Evolutionary conservation across 2,888 invertebrate genomes (phyloP), one percentile per base, ranked within the genome.

Genomic region (Taphrorychus bicolor): DNA sequence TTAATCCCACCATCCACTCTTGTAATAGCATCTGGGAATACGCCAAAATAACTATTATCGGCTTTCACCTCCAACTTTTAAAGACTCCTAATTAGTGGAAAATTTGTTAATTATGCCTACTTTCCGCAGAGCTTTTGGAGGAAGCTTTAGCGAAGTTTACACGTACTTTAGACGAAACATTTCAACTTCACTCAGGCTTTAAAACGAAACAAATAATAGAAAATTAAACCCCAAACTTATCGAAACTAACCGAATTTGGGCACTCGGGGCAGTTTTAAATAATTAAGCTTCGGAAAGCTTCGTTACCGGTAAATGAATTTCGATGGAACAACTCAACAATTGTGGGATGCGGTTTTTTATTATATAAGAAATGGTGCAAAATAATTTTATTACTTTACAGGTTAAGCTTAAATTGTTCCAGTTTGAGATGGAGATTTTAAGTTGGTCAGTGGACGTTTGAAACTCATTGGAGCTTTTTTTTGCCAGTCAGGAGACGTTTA

Each of bases 151-250:
- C 32, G 32, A 32, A 32, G 32, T 32, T 32, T 32, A 3, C 32
- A 32, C 32, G 32, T 32, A 32, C 32, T 32, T 32, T 11, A 32
- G 32, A 32, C 32, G 32, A 45, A 18, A 45, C 18, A 45, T 45
- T 45, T 18, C 14, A 45, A n/a, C 45, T 45, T 4, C 45, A 45
- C 45, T 5, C 18, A 7, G 3, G 18, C 45, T 17, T 45, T 18
- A 18, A 45, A 45, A 51, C 22, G 22, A 51, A 51, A 51, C 22
- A 51, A 51, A 51, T 51, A 21, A 22, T 22, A 51, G 51, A 18
- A 51, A 51, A 51, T 51, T 51, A 51, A 22, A 17, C 51, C 17
- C 7, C 51, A 51, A 51, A 51, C 51, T 51, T 51, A 9, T 21
- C 51, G 22, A 11, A 51, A 51, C 51, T 51, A 51, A 51, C 19